Evolutionary conservation across 2,113 vertebrate species (phyloP), one percentile per base, ranked within the genome.

Genomic region (Cyanoliseus patagonus): DNA sequence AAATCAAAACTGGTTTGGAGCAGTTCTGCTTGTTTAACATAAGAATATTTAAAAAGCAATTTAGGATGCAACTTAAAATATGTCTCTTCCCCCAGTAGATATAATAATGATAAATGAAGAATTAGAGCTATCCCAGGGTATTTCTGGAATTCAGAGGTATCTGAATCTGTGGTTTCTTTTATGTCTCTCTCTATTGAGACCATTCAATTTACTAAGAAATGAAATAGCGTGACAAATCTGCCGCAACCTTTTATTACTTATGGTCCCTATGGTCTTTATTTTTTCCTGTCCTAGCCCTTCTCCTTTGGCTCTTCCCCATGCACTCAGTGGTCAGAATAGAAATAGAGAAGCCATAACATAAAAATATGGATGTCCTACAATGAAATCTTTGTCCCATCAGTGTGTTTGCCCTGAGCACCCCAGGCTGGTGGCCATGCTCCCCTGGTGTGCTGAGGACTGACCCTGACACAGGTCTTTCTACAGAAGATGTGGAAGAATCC

Each of bases 171-270:
- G 67, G 69, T 87, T 95, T 79, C 52, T 92, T 95, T 94, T 69
- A 79, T 73, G 84, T 41, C 20, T 22, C 27, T 95, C 86, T 84
- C 93, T 78, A 41, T 52, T 47, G 89, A 94, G 66, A 91, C 81
- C 77, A 79, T 75, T 94, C 91, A 61, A 87, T 92, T 92, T 95
- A 94, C 91, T 85, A 94, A 92, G 94, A 89, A 91, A 90, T 90
- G 89, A 95, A 95, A 87, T 47, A 82, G 66, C 89, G 91, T 87
- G 89, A 95, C 93, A 95, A 95, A 95, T 97, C 89, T 84, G 74
- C 83, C 73, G 52, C 91, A 94, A 89, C 57, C 57, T 87, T 96
- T 95, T 92, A 84, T 95, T 86, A 87, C 74, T 91, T 79, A 91
- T 62, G 89, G 78, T 84, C 94, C 93, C 86, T 44, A 20, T 78